phyloP scores from a whole-genome alignment of 1,140 invertebrate species.

The Planococcus citri region DNA sequence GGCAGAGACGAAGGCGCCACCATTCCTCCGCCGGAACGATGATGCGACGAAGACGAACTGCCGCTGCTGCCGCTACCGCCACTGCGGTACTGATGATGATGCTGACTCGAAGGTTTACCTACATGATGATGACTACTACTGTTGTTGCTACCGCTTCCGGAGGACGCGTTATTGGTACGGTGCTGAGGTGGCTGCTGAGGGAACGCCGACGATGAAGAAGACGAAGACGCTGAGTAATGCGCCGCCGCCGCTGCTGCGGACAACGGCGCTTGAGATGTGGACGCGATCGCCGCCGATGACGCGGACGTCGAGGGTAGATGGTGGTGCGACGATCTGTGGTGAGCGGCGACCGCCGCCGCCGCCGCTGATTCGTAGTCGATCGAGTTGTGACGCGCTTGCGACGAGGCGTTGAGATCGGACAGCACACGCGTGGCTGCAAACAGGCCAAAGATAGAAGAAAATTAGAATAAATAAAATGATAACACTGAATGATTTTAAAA shows the following conservation, averaged over 20 bases:
- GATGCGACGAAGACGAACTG: background rate
- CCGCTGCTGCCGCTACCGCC: background rate
- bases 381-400: background rate
- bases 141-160: too few species aligned
- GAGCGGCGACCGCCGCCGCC: background rate
- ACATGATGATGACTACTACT: too few species aligned
- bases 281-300: too few species aligned
- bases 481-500: background rate
- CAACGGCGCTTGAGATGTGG: too few species aligned
- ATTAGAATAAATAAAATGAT: background rate
- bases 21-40: background rate
- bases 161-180: too few species aligned
- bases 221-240: too few species aligned
- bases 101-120: too few species aligned
- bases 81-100: too few species aligned
- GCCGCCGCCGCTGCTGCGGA: too few species aligned
- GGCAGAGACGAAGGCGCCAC: background rate
- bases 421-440: background rate
- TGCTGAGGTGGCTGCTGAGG: too few species aligned
- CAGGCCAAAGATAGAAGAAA: background rate
- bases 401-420: background rate
- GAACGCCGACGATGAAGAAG: too few species aligned
- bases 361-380: conserved; percentile 3
- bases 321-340: background rate
- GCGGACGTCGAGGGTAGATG: too few species aligned